Evolutionary conservation across 2,888 invertebrate species (phyloP).

Genomic region (Norana najaformis): DNA sequence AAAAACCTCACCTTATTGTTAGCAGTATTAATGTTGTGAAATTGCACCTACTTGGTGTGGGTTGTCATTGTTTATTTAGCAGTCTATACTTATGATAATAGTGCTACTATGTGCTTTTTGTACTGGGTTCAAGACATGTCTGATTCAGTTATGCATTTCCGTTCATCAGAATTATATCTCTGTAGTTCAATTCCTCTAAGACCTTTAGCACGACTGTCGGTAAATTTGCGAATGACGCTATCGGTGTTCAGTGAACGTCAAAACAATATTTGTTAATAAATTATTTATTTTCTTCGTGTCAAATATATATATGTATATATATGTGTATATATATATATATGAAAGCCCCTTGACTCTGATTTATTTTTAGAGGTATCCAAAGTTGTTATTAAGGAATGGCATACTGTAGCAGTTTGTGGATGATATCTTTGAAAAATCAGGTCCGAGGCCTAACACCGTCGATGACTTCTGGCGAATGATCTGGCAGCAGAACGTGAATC

Average conservation of each 20-base stretch:
- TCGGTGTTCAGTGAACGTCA: neutral
- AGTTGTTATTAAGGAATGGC: neutral
- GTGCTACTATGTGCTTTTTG: too few species aligned
- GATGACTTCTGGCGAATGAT: conserved; percentile 31
- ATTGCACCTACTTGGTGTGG: too few species aligned
- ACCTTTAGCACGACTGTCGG: neutral
- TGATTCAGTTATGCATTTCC: too few species aligned
- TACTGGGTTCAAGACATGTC: too few species aligned
- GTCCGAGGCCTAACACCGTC: conserved; percentile 22
- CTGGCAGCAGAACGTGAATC: conserved; percentile 28
- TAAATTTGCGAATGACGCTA: neutral
- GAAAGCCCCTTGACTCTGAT: too few species aligned
- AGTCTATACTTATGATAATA: too few species aligned
- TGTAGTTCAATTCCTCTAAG: neutral
- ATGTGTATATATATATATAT: too few species aligned
- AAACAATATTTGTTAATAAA: neutral
- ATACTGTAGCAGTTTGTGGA: neutral
- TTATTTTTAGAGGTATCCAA: neutral
- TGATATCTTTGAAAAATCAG: neutral
- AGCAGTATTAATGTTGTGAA: too few species aligned
- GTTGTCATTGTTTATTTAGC: too few species aligned
- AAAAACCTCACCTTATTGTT: too few species aligned
- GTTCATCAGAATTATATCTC: neutral
- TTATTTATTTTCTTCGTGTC: neutral
- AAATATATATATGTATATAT: neutral